These are phyloP conservation scores for Spatula versicolor DNA, from an alignment of 2,797 vertebrate species.

Conservation along the genomic window DNA sequence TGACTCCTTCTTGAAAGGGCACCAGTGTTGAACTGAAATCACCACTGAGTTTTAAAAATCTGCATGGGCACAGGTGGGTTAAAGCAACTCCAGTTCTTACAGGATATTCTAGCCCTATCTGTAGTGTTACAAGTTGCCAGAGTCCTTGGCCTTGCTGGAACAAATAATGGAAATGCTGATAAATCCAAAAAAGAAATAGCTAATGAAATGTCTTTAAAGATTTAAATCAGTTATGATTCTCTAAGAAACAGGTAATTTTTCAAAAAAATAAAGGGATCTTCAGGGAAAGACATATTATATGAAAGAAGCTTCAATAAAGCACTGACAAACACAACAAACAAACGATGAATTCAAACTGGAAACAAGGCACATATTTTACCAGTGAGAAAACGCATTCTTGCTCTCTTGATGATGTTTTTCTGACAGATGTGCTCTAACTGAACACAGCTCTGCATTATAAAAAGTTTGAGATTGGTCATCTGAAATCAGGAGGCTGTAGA, in stretches of 20 bases:
- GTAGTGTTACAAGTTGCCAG: background rate
- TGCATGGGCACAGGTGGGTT: background rate
- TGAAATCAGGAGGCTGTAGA: background rate
- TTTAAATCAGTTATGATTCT: background rate
- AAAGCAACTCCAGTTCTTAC: background rate
- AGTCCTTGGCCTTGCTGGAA: background rate
- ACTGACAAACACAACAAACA: conserved; percentile 20
- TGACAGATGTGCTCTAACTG: conserved; percentile 52
- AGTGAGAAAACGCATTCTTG: conserved; percentile 42
- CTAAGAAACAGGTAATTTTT: background rate
- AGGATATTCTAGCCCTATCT: background rate
- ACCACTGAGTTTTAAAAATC: background rate
- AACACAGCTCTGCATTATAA: background rate
- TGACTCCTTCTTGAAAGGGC: background rate
- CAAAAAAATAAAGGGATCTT: background rate
- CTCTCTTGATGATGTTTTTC: conserved; percentile 49
- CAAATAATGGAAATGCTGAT: background rate
- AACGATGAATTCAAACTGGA: conserved; percentile 54
- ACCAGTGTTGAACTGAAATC: background rate
- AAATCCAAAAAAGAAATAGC: background rate
- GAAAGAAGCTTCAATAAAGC: background rate
- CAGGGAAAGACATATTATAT: background rate
- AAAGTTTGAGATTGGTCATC: background rate
- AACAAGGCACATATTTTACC: conserved; percentile 50
- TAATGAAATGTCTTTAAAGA: background rate